A percentile compares a stretch with the other conserved stretches of the same genome.
Conservation (phyloP, 2,797 vertebrate genomes). For the Corythornis leucogaster region DNA sequence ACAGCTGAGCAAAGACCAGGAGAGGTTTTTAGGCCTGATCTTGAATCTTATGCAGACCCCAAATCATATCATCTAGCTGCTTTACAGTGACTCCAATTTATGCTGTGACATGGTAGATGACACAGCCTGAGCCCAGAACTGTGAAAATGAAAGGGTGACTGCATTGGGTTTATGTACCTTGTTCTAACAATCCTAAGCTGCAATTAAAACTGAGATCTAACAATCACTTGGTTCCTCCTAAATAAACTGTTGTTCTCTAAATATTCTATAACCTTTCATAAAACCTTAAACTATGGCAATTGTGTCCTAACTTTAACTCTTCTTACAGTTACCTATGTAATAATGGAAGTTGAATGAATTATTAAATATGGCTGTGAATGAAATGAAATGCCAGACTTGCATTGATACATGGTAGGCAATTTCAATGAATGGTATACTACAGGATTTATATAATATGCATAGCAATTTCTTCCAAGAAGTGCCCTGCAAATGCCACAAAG, state of each 20-base stretch:
- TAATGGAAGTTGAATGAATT: neutral
- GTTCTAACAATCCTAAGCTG: neutral
- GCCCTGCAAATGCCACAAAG: neutral
- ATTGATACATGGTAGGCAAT: neutral
- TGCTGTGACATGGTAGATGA: neutral
- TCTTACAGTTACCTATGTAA: neutral
- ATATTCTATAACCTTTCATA: neutral
- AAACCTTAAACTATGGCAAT: neutral
- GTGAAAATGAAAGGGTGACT: neutral
- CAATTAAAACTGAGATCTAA: neutral
- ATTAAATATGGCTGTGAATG: neutral
- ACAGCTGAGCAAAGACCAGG: neutral
- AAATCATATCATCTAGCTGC: neutral
- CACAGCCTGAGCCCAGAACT: neutral
- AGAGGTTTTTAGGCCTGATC: neutral
- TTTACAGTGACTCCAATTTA: neutral
- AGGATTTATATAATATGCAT: accelerated
- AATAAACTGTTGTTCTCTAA: neutral
- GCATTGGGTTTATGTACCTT: neutral
- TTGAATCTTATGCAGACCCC: neutral
- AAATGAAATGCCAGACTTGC: neutral
- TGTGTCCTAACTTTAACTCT: neutral
- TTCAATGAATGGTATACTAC: neutral
- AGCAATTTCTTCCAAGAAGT: neutral
- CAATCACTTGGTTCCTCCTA: neutral